A percentile compares a stretch with the other conserved stretches of the same genome.
phyloP scores from a whole-genome alignment of 2,113 vertebrate genomes.

The Gobiocypris rarus region DNA sequence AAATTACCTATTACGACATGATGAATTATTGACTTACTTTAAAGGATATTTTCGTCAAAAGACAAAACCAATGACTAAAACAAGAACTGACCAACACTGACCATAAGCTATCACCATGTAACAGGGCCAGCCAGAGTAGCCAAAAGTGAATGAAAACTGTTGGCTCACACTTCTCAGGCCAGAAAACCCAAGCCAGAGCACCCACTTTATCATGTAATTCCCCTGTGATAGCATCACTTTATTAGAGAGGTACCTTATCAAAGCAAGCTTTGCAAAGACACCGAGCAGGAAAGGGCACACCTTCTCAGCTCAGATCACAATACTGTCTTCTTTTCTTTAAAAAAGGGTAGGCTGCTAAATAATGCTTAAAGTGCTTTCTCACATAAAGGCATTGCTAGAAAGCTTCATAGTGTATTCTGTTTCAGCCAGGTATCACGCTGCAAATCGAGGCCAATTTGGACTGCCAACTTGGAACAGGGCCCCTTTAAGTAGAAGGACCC shows the following conservation, averaged over 20 bases:
- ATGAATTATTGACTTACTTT: background rate
- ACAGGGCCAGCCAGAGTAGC: background rate
- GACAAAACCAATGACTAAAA: background rate
- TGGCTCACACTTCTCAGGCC: constrained; percentile 13
- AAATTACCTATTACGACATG: background rate
- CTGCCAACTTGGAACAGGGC: constrained; percentile 40
- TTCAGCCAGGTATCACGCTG: constrained; percentile 51
- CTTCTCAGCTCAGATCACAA: constrained; percentile 10
- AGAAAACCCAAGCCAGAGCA: constrained; percentile 7
- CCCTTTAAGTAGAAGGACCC: constrained; percentile 29
- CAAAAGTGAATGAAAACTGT: background rate
- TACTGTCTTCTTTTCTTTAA: constrained; percentile 29
- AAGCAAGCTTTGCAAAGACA: constrained; percentile 41
- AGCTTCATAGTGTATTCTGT: constrained; percentile 49
- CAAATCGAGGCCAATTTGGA: constrained; percentile 24
- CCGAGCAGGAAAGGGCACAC: constrained; percentile 24
- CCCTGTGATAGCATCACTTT: constrained; percentile 49
- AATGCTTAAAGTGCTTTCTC: constrained; percentile 22
- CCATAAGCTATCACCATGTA: background rate
- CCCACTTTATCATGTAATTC: constrained; percentile 37
- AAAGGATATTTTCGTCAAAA: background rate
- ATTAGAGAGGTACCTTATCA: constrained; percentile 39
- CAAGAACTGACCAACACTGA: background rate
- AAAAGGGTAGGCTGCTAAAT: constrained; percentile 20
- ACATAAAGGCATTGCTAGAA: constrained; percentile 34